Base-by-base conservation (phyloP, 2,113 vertebrate species). In the Mirza zaza region DNA sequence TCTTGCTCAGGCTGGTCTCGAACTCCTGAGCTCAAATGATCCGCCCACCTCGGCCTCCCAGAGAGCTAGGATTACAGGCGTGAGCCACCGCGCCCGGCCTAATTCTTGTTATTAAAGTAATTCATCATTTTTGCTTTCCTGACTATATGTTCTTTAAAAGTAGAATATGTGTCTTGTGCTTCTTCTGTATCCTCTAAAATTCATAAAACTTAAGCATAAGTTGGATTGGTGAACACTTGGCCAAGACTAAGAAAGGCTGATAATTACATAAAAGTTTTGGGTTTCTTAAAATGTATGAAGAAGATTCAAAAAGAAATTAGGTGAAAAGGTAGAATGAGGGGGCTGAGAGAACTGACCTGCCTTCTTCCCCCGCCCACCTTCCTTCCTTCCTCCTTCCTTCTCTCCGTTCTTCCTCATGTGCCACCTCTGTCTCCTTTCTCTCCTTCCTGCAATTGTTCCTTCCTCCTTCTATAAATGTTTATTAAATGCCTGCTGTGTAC, bases 71-170 rank as follows among this genome's bases (percentile, higher is more conserved):
- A n/a, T n/a, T n/a, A n/a, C n/a, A n/a, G n/a, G n/a, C n/a, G n/a
- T n/a, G n/a, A n/a, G n/a, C n/a, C n/a, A n/a, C n/a, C n/a, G n/a
- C n/a, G n/a, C n/a, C n/a, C n/a, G n/a, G n/a, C n/a, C 79, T 48
- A 57, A 75, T 32, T 73, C 70, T 83, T 83, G 17, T 89, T 82
- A 70, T 42, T 61, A 63, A 82, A 55, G 52, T 52, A 88, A 89
- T 29, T 27, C 59, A 61, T 61, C 59, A 61, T 61, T 61, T 9
- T 61, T 61, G 23, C 59, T 61, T 61, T 27, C 59, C 25, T n/a
- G 32, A 25, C 6, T 5, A 1, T 17, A 23, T 68, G 34, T 61
- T 79, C 36, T 68, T 57, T 57, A 36, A 75, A 84, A n/a, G 23
- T 45, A n/a, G 42, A 70, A 15, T 86, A 48, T 18, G 21, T 68